phyloP scores from a whole-genome alignment of 2,113 vertebrate species.

The Triplophysa rosa region DNA sequence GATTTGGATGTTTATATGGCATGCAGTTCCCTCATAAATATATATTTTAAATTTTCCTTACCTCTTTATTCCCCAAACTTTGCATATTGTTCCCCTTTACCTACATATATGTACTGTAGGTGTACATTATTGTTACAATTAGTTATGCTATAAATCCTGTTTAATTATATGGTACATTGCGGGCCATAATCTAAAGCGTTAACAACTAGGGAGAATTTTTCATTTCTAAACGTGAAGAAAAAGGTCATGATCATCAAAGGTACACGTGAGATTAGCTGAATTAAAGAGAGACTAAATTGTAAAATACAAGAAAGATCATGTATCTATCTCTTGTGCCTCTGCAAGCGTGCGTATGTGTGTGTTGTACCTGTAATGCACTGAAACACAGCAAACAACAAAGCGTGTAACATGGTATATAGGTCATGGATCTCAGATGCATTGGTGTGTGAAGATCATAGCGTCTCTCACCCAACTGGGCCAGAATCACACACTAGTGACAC shows the following conservation, averaged over 20 bases:
- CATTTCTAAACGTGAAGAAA: no score
- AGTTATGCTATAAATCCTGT: no score
- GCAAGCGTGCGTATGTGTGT: conserved; percentile 1
- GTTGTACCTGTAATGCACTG: conserved; percentile 72
- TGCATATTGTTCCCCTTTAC: no score
- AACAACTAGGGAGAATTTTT: background rate
- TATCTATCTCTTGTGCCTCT: no score
- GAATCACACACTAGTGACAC: conserved; percentile 38
- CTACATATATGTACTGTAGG: no score
- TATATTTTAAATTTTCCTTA: no score
- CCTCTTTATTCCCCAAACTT: no score
- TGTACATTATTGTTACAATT: no score
- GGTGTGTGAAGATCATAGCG: conserved; percentile 76
- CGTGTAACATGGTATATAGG: conserved; percentile 77
- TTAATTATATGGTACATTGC: no score
- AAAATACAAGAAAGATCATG: background rate
- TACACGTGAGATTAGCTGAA: background rate
- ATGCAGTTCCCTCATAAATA: no score
- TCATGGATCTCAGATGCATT: conserved; percentile 76
- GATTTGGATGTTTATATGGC: no score
- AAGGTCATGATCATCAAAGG: background rate
- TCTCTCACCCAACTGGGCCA: conserved; percentile 52
- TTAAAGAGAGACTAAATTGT: background rate
- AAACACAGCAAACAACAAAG: conserved; percentile 68
- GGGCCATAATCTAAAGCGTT: no score